Evolutionary conservation across 1,140 invertebrate genomes (phyloP).

Genomic region (Papilio polyxenes): DNA sequence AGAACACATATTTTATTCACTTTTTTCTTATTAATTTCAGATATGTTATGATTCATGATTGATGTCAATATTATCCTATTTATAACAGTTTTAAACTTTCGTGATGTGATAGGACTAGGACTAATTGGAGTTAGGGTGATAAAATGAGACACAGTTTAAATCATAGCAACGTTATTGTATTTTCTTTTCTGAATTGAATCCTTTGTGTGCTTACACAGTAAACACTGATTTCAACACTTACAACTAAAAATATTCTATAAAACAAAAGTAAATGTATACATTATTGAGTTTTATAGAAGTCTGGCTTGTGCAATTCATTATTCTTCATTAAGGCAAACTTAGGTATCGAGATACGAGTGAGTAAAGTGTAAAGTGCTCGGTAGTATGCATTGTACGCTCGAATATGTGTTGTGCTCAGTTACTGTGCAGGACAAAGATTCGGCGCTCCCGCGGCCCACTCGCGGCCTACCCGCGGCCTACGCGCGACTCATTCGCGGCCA

Average conservation of each 20-base stretch:
- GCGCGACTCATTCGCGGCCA: neutral
- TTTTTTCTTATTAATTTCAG: neutral
- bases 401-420: constrained; percentile 76
- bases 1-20: too few species aligned
- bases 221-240: constrained; percentile 84
- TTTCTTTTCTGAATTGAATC: constrained; percentile 81
- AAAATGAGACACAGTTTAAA: constrained; percentile 60
- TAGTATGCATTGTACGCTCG: constrained; percentile 65
- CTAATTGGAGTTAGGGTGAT: neutral
- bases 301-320: constrained; percentile 70
- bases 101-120: neutral
- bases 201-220: constrained; percentile 84
- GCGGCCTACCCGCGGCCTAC: too few species aligned
- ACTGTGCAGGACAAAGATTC: constrained; percentile 74
- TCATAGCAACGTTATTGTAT: constrained; percentile 85
- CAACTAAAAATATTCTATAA: constrained; percentile 82
- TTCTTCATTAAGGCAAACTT: constrained; percentile 69
- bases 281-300: constrained; percentile 70
- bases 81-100: neutral
- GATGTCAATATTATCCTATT: too few species aligned
- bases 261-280: constrained; percentile 68
- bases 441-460: constrained; percentile 52
- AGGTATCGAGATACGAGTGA: constrained; percentile 61
- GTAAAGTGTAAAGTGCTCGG: constrained; percentile 71
- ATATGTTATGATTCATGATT: too few species aligned